Evolutionary conservation across 2,888 invertebrate genomes (phyloP).

Genomic region (Platycnemis pennipes): DNA sequence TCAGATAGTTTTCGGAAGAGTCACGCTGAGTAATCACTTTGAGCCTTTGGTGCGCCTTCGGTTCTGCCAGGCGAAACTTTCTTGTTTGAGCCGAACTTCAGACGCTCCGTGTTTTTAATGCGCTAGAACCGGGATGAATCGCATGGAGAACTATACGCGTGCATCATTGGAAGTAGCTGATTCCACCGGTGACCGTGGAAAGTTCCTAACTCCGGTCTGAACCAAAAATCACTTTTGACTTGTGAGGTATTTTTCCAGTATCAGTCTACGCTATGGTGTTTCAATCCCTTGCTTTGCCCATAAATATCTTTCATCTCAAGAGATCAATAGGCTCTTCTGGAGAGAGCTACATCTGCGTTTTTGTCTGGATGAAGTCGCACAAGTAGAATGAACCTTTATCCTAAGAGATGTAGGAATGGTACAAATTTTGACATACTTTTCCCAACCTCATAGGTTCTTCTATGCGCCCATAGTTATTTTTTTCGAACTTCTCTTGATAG

Average conservation of each 20-base stretch:
- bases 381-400: not conserved
- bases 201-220: not conserved
- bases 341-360: not conserved
- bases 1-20: not conserved
- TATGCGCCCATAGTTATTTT: no score
- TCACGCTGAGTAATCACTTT: not conserved
- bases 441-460: no score
- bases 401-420: no score
- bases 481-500: no score
- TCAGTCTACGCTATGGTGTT: not conserved
- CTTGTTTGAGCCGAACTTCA: not conserved
- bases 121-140: not conserved
- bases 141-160: not conserved
- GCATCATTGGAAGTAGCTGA: not conserved
- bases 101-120: not conserved
- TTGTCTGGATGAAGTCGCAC: not conserved
- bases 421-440: no score
- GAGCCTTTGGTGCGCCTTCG: not conserved
- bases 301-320: not conserved
- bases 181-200: not conserved
- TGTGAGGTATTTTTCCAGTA: not conserved
- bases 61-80: not conserved
- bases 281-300: not conserved
- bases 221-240: not conserved
- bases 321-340: not conserved